A percentile compares a stretch with the other conserved stretches of the same genome.
phyloP scores from a whole-genome alignment of 53 echinoderm and acorn worm species.

The Echinarachnius parma region DNA sequence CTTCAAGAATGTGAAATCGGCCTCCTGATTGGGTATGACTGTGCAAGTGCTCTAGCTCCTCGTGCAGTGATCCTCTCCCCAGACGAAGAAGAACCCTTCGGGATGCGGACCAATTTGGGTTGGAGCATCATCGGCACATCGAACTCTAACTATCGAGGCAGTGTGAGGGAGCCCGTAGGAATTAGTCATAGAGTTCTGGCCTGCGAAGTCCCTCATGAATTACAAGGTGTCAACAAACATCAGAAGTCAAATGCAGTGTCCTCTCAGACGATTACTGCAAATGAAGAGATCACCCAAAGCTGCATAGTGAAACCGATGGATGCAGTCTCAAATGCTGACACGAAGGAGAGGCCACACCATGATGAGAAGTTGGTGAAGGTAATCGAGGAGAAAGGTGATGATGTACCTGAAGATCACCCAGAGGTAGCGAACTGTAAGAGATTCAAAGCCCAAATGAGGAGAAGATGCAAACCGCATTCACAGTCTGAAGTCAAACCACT shows the following conservation, averaged over 20 bases:
- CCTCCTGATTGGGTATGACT: slow-evolving; percentile 43
- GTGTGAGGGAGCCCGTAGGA: slow-evolving; percentile 30
- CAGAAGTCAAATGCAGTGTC: not conserved
- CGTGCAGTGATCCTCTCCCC: slow-evolving; percentile 29
- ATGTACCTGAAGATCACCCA: slow-evolving; percentile 35
- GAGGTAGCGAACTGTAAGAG: slow-evolving; percentile 51
- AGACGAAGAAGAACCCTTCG: slow-evolving; percentile 42
- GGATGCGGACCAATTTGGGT: slow-evolving; percentile 46
- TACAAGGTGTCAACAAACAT: not conserved
- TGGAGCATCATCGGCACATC: slow-evolving; percentile 58
- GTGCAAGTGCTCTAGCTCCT: slow-evolving; percentile 50
- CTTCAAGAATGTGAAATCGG: slow-evolving; percentile 47
- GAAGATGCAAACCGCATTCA: not conserved
- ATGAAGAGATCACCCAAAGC: slow-evolving; percentile 39
- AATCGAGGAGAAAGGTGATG: slow-evolving; percentile 3
- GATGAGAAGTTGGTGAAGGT: slow-evolving; percentile 54
- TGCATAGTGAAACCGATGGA: slow-evolving; percentile 46
- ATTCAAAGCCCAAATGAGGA: slow-evolving; percentile 34
- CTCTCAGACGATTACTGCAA: not conserved
- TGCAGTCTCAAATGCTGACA: slow-evolving; percentile 29
- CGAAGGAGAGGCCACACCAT: slow-evolving; percentile 17
- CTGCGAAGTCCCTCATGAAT: slow-evolving; percentile 1
- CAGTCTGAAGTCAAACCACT: too few relatives aligned
- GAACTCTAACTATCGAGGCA: slow-evolving; percentile 15
- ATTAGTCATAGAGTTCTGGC: slow-evolving; percentile 34